Base-by-base conservation (phyloP, 2,888 invertebrate genomes). In the Coronaproctus castanopsis region DNA sequence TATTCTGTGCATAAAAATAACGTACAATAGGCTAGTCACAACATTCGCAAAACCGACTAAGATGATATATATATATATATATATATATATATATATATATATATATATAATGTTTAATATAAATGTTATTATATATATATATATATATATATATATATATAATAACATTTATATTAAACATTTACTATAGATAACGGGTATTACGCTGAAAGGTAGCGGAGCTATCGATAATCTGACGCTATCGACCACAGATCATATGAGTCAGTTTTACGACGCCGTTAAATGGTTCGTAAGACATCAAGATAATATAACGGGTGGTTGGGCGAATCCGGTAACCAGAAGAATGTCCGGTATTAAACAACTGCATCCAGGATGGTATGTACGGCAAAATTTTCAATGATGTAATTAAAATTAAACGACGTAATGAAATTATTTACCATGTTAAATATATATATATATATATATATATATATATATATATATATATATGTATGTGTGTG, bases 211-310 rank as follows among this genome's bases (percentile, higher is more conserved):
- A 64, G 90, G 90, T 54, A 73, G 77, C 60, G 89, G 89, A 14
- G 77, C 77, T 67, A 73, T 85, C 65, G 86, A 85, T 71, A 85
- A 87, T 72, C 72, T 90, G 61, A 85, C 86, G 3, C 72, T 92
- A 58, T 79, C 86, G 19, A 80, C 84, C 0, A 84, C 85, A 64
- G 87, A 88, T 69, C 96, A 97, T 75, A 79, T 86, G 74, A 82
- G 84, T 64, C 87, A 91, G 72, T 96, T 97, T 76, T 85, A 85
- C 69, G 84, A 86, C 71, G 89, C 95, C 10, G 91, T 91, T 54
- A 81, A 87, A 67, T 98, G 96, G 96, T 85, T 97, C 70, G 82
- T 89, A 52, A 75, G 77, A 24, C 79, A 85, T 73, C 97, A 97
- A 75, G 86, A 93, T 70, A 70, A 77, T 57, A 77, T 78, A 65